phyloP scores from a whole-genome alignment of 2,113 vertebrate species.

The Felis chaus region DNA sequence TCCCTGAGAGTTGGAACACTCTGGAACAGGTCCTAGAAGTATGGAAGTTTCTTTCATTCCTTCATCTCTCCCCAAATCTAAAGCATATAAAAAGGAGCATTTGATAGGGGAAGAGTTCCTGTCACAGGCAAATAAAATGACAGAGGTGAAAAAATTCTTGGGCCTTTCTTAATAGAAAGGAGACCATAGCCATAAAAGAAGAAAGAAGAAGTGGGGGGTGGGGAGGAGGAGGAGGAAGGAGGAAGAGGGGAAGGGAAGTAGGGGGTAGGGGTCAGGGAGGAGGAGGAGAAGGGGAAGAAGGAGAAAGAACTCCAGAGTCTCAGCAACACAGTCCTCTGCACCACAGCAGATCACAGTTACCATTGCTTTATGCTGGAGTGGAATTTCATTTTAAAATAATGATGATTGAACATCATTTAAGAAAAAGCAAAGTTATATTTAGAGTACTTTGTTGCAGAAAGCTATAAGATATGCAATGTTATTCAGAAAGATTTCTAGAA shows the following conservation, averaged over 20 bases:
- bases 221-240: not conserved
- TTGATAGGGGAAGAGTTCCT: not conserved
- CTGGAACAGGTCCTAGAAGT: not conserved
- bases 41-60: not conserved
- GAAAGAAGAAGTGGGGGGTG: too few species aligned
- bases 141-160: not conserved
- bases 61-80: not conserved
- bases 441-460: slow-evolving; percentile 38
- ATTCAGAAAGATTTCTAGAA: slow-evolving; percentile 42
- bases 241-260: too few species aligned
- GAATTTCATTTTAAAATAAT: slow-evolving; percentile 42
- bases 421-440: slow-evolving; percentile 43
- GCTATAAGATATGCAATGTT: slow-evolving; percentile 15
- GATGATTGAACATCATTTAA: slow-evolving; percentile 21
- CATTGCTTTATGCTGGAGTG: not conserved
- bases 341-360: not conserved
- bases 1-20: not conserved
- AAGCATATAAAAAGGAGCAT: not conserved
- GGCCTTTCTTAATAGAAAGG: not conserved
- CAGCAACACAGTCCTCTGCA: not conserved
- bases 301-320: not conserved
- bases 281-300: not conserved
- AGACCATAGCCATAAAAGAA: not conserved
- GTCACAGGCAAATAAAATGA: not conserved
- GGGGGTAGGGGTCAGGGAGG: too few species aligned